phyloP scores from a whole-genome alignment of 2,797 vertebrate species.

The Selene dorsalis region DNA sequence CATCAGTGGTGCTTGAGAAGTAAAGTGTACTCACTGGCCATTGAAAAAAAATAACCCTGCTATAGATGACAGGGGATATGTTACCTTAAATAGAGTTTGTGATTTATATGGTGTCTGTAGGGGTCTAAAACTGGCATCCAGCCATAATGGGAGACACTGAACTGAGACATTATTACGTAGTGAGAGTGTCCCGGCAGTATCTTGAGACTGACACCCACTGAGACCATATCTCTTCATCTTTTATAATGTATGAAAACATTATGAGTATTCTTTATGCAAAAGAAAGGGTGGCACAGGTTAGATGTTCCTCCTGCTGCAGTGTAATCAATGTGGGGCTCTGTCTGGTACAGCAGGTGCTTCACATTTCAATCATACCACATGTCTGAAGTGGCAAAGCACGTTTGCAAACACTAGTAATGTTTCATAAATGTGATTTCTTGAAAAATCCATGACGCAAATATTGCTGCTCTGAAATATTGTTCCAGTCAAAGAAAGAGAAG shows the following conservation, averaged over 20 bases:
- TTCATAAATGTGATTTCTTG: neutral
- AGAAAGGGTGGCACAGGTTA: slow-evolving; percentile 2
- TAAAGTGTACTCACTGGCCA: slow-evolving; percentile 5
- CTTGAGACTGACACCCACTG: neutral
- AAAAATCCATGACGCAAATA: slow-evolving; percentile 12
- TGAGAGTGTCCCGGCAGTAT: neutral
- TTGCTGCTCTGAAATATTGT: neutral
- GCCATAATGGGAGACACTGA: neutral
- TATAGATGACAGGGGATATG: neutral
- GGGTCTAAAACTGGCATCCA: slow-evolving; percentile 4
- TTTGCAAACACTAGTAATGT: slow-evolving; percentile 25
- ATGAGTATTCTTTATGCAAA: slow-evolving; percentile 6
- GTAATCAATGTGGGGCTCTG: slow-evolving; percentile 22
- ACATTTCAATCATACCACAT: slow-evolving; percentile 20
- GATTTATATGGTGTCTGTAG: neutral
- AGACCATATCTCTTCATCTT: slow-evolving; percentile 15
- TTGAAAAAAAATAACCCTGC: slow-evolving; percentile 8
- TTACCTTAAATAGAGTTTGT: slow-evolving; percentile 18
- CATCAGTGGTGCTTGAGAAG: slow-evolving; percentile 17
- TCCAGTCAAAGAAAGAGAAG: slow-evolving; percentile 15
- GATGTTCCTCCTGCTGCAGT: neutral
- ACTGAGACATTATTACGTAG: neutral
- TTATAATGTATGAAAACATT: slow-evolving; percentile 26
- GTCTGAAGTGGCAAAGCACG: slow-evolving; percentile 10
- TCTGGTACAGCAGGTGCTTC: slow-evolving; percentile 26